Evolutionary conservation across 2,113 vertebrate genomes (phyloP), one percentile per base, ranked within the genome.

Genomic region (Chelonoidis abingdonii): DNA sequence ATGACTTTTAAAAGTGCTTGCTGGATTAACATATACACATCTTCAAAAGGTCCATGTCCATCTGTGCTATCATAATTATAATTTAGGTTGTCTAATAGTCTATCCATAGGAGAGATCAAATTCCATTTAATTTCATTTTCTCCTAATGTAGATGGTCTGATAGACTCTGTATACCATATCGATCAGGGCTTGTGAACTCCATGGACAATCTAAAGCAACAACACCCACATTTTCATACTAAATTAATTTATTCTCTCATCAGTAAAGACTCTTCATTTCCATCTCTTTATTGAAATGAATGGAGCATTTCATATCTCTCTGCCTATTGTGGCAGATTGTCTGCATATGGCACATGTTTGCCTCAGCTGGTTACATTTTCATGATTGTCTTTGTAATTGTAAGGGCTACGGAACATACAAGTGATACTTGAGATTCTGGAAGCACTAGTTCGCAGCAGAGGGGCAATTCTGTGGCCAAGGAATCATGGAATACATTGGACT

Each of bases 51-150:
- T 31, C 84, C 91, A 16, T 0, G 1, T 3, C 1, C 38, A 53
- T 86, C 49, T 78, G 25, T 16, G 41, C 41, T n/a, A 78, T 47
- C 75, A 78, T 27, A 8, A 14, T n/a, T 47, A 72, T n/a, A 27
- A 82, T 87, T 90, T 87, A 93, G 92, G 38, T 84, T 92, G 62
- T 89, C 53, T 86, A 44, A 41, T 92, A 79, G 78, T 87, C 72
- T 0, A 0, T 53, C 84, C 35, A 75, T 86, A 87, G 81, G 44
- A 79, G 90, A 89, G 83, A 27, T 47, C 75, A 78, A 0, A 80
- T 93, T 95, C 86, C 76, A 93, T 96, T 95, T 72, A 88, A 50
- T 84, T 96, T 95, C 56, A 89, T n/a, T 44, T 57, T 88, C 53
- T 85, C 85, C 22, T 69, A n/a, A 17, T 8, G 19, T 22, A 25